Evolutionary conservation across 2,797 vertebrate species (phyloP).

Genomic region (Aeoliscus strigatus): DNA sequence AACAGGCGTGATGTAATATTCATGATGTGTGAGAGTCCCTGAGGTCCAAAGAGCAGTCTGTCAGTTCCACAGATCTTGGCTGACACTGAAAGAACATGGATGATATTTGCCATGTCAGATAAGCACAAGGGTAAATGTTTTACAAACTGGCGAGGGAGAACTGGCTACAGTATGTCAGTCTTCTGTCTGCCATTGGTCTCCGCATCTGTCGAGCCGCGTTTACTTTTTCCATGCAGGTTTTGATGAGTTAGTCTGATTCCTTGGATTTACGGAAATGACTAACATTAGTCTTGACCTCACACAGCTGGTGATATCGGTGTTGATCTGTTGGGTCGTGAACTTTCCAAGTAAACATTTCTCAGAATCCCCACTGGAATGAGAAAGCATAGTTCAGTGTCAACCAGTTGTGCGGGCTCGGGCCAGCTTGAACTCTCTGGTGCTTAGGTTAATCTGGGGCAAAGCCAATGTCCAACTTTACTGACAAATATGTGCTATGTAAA

Average conservation of each 20-base stretch:
- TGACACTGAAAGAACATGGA: conserved; percentile 63
- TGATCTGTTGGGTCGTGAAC: conserved; percentile 63
- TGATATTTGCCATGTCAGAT: conserved; percentile 63
- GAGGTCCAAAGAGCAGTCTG: conserved; percentile 51
- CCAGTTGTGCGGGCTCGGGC: too few species aligned
- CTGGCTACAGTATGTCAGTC: conserved; percentile 37
- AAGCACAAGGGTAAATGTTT: conserved; percentile 65
- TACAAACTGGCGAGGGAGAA: conserved; percentile 60
- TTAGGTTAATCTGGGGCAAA: too few species aligned
- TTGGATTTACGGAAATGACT: too few species aligned
- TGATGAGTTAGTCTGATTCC: too few species aligned
- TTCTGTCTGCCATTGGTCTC: conserved; percentile 25
- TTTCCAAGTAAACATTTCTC: conserved; percentile 67
- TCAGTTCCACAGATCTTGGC: conserved; percentile 59
- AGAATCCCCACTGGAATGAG: conserved; percentile 59
- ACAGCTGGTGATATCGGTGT: too few species aligned
- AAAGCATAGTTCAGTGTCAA: conserved; percentile 61
- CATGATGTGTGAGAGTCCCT: conserved; percentile 54
- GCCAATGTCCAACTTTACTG: too few species aligned
- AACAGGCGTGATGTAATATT: conserved; percentile 64
- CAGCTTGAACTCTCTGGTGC: conserved; percentile 64
- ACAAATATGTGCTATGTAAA: too few species aligned
- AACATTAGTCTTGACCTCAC: too few species aligned
- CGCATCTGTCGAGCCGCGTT: background rate
- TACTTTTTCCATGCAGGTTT: too few species aligned